Conservation (phyloP, 2,797 vertebrate species). For the Anas bernieri region DNA sequence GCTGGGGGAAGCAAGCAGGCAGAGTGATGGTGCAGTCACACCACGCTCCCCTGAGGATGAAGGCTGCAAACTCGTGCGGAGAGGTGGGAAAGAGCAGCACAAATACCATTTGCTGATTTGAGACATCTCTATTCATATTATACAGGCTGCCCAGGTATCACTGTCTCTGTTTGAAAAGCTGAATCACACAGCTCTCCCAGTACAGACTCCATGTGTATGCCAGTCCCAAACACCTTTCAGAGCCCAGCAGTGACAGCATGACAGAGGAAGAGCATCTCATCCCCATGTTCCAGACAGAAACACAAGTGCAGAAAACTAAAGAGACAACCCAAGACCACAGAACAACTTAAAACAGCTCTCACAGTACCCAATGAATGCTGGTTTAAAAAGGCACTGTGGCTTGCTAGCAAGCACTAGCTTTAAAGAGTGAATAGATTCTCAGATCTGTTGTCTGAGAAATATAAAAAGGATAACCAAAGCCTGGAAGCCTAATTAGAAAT, state of each 20-base stretch:
- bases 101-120: neutral
- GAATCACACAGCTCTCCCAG: neutral
- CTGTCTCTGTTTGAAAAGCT: neutral
- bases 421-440: neutral
- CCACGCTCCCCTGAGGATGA: neutral
- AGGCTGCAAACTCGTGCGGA: neutral
- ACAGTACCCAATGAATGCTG: neutral
- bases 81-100: neutral
- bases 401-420: neutral
- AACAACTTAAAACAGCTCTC: neutral
- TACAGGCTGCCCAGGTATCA: neutral
- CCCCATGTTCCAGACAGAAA: neutral
- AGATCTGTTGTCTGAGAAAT: neutral
- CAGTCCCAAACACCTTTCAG: neutral
- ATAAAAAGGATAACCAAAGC: neutral
- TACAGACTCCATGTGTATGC: neutral
- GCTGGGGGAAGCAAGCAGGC: neutral
- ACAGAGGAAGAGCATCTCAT: neutral
- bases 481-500: neutral
- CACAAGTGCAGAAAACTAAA: neutral
- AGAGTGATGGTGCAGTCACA: neutral
- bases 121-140: neutral
- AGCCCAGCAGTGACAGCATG: neutral
- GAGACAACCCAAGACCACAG: neutral
- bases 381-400: neutral